These are phyloP conservation scores for Corvus cornix DNA, from an alignment of 2,113 vertebrate genomes.

Conservation along the genomic window DNA sequence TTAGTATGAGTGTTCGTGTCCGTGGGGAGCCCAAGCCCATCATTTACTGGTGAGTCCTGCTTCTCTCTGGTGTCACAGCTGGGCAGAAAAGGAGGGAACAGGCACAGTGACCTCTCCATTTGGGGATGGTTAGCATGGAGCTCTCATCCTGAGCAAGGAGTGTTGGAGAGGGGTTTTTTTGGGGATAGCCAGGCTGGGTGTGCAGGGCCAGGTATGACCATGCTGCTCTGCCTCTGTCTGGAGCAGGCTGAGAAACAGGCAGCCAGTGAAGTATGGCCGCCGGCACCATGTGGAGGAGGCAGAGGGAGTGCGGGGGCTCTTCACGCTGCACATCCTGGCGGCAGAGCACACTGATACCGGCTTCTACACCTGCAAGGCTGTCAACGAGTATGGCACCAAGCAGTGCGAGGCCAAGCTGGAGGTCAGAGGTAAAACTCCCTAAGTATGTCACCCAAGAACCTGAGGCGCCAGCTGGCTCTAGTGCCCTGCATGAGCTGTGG, in stretches of 20 bases:
- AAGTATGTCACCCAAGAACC: neutral
- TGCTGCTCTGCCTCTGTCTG: neutral
- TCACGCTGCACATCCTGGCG: slow-evolving; percentile 84
- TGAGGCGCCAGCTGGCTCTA: neutral
- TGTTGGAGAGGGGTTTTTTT: neutral
- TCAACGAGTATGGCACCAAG: slow-evolving; percentile 95
- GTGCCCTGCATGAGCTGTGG: neutral
- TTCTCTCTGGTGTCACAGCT: neutral
- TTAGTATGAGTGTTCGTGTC: slow-evolving; percentile 87
- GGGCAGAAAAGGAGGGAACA: neutral
- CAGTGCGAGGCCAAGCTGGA: slow-evolving; percentile 92
- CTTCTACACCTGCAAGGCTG: slow-evolving; percentile 93
- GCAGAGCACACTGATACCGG: slow-evolving; percentile 84
- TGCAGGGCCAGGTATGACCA: neutral
- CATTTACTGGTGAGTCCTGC: slow-evolving; percentile 89
- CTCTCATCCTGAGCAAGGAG: neutral
- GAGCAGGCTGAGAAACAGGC: slow-evolving; percentile 90
- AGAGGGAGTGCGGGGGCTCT: slow-evolving; percentile 75
- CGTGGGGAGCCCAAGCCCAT: slow-evolving; percentile 94
- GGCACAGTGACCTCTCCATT: neutral
- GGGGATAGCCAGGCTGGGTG: neutral
- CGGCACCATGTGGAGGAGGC: slow-evolving; percentile 82
- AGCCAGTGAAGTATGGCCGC: slow-evolving; percentile 86
- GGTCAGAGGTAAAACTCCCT: slow-evolving; percentile 85
- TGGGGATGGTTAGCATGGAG: neutral